These are phyloP conservation scores for Oriolus oriolus DNA, from an alignment of 2,113 vertebrate species.

Conservation along the genomic window DNA sequence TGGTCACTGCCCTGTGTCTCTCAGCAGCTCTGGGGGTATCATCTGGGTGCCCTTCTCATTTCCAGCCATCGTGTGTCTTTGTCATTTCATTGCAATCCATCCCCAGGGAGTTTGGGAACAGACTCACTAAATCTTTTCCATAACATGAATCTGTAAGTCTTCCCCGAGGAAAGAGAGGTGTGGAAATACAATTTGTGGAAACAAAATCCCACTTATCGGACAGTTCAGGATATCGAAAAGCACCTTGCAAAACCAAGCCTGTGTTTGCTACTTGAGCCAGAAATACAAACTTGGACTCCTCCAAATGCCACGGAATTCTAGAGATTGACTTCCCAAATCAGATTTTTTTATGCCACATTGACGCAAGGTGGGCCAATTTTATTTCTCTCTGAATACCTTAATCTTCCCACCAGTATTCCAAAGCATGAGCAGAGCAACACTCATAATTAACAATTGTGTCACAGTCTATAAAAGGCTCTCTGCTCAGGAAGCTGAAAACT, in stretches of 20 bases:
- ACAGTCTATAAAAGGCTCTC: background rate
- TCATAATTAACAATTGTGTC: background rate
- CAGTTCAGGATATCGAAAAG: background rate
- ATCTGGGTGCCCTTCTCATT: background rate
- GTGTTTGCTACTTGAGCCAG: background rate
- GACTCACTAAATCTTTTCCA: background rate
- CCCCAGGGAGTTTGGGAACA: background rate
- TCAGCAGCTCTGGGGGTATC: background rate
- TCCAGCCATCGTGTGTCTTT: background rate
- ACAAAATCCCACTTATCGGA: background rate
- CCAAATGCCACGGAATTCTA: background rate
- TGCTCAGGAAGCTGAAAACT: background rate
- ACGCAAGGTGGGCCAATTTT: background rate
- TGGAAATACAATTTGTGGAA: background rate
- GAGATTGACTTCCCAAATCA: background rate
- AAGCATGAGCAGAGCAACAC: background rate
- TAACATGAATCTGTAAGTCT: background rate
- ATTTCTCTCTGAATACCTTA: background rate
- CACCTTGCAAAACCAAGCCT: background rate
- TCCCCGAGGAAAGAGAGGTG: background rate
- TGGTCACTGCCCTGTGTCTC: fast-evolving
- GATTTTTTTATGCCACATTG: background rate
- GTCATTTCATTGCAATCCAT: background rate
- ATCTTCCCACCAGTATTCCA: background rate
- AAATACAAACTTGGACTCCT: background rate